Base-by-base conservation (phyloP, 2,888 invertebrate genomes). In the Aelia acuminata region DNA sequence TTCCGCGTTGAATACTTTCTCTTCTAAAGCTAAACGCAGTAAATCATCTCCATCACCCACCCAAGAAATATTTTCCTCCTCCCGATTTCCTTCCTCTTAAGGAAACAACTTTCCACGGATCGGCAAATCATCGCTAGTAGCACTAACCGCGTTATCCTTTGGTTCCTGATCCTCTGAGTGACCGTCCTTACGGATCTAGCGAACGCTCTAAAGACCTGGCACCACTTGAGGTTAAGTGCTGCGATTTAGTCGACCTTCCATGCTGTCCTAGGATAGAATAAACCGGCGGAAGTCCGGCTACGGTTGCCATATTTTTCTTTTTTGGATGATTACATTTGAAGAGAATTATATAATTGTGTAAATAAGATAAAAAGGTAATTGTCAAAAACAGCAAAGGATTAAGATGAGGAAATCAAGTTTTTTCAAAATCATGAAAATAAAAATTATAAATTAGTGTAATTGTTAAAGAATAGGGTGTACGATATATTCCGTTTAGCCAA, bases 51-150 rank as follows among this genome's bases (percentile, higher is more conserved):
- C 31, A 70, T 70, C 18, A 70, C 63, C 63, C 18, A 2, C 31
- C 20, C 63, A 35, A 35, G 35, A 70, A 70, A 70, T 31, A 70
- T 70, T 70, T 70, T 35, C 20, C 63, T 35, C 18, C 63, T 35
- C 31, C 31, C 31, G 35, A 70, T 70, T 70, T 70, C 63, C 63
- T 70, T 20, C 35, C 35, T 35, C 18, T 35, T 35, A 70, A 70
- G 63, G 63, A 70, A 70, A 18, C 15, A 31, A 70, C 63, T 70
- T 70, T 70, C 35, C 63, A 35, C 63, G 35, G 63, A 70, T 70
- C 63, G 8, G 63, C 35, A 35, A 70, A 70, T 70, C 63, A 70
- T 70, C 18, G 18, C 63, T 26, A 35, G 31, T 35, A 70, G 31
- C 63, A 70, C 63, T 70, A n/a, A 57, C n/a, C n/a, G 26, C 26